Percentiles rank a stretch among this genome's conserved stretches.
Conservation (phyloP, 2,797 vertebrate genomes). For the Clarias pachynema region DNA sequence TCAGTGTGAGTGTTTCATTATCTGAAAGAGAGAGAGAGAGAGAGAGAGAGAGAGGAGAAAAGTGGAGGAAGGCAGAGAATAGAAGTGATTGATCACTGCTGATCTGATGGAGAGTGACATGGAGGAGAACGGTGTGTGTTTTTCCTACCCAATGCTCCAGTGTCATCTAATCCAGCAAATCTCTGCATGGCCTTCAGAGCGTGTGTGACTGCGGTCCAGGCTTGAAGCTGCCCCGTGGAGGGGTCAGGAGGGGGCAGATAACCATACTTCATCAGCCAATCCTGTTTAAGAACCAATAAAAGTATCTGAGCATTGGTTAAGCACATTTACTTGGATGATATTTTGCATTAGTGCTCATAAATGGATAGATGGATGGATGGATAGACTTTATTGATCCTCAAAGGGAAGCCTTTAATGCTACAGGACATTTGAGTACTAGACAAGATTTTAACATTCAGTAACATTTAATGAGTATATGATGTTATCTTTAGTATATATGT, state of each 20-base stretch:
- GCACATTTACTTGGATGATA: not conserved
- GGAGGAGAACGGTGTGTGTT: not conserved
- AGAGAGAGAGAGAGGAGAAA: not conserved
- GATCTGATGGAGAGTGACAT: not conserved
- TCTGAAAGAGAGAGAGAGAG: conserved; percentile 59
- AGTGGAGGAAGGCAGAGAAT: not conserved
- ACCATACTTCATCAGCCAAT: conserved; percentile 78
- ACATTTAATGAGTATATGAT: not conserved
- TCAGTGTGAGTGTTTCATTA: conserved; percentile 70
- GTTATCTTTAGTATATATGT: no score
- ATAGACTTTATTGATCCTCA: not conserved
- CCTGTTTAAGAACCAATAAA: conserved; percentile 57
- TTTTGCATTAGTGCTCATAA: not conserved
- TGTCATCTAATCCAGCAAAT: conserved; percentile 75
- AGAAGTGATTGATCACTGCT: not conserved
- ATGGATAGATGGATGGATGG: not conserved
- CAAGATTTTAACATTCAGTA: not conserved
- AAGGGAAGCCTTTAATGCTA: not conserved
- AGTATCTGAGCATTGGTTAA: not conserved
- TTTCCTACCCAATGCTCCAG: conserved; percentile 71
- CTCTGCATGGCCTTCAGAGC: conserved; percentile 76
- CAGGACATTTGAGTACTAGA: not conserved
- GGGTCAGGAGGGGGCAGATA: conserved; percentile 76
- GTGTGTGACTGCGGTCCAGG: conserved; percentile 75
- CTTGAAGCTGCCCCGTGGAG: conserved; percentile 75